These are phyloP conservation scores for Oreortyx pictus DNA, from an alignment of 2,797 vertebrate genomes.

Conservation along the genomic window DNA sequence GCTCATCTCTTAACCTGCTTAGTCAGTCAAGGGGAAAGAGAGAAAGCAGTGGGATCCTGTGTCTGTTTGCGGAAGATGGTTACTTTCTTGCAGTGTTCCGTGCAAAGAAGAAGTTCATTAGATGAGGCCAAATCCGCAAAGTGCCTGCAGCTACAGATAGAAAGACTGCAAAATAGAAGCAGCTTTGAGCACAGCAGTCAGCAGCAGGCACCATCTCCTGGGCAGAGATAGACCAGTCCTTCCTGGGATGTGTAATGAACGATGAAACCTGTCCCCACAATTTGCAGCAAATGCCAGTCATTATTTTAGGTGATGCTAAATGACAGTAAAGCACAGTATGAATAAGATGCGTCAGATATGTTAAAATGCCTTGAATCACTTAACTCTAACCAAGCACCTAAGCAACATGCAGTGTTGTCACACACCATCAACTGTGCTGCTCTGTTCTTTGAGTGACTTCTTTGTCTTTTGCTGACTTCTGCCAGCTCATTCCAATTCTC, in stretches of 20 bases:
- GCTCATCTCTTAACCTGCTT: background rate
- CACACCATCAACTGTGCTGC: background rate
- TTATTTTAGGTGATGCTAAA: background rate
- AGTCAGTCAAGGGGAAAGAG: background rate
- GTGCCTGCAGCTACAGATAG: background rate
- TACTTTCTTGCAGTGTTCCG: background rate
- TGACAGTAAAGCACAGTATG: background rate
- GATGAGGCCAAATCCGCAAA: background rate
- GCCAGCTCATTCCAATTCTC: constrained; percentile 1
- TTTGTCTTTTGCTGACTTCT: background rate
- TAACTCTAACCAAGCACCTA: background rate
- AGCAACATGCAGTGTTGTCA: background rate
- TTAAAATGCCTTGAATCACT: background rate
- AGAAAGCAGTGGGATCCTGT: background rate
- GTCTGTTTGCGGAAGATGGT: background rate
- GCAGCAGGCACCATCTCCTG: background rate
- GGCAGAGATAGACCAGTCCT: background rate
- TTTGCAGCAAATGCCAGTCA: background rate
- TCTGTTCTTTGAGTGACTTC: background rate
- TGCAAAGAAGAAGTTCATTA: background rate
- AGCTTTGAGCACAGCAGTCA: background rate
- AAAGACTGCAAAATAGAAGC: background rate
- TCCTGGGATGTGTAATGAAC: background rate
- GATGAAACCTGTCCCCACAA: background rate
- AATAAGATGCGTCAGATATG: background rate